phyloP scores from a whole-genome alignment of 2,888 invertebrate genomes.

The Agonopterix heracliana region DNA sequence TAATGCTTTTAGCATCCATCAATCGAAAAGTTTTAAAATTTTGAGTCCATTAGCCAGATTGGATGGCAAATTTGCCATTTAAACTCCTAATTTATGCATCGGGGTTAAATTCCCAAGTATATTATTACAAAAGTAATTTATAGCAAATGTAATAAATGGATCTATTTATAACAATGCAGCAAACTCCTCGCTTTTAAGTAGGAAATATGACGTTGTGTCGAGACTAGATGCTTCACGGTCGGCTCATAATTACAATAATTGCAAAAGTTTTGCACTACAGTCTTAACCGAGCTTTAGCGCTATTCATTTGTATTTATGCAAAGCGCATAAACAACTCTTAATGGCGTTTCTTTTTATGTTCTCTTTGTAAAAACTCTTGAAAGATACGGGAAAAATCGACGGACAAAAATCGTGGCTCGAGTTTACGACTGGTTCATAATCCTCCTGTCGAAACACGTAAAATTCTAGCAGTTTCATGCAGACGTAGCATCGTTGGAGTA shows the following conservation, averaged over 20 bases:
- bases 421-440: slow-evolving; percentile 62
- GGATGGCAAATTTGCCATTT: slow-evolving; percentile 24
- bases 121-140: slow-evolving; percentile 44
- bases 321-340: slow-evolving; percentile 48
- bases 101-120: slow-evolving; percentile 25
- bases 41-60: slow-evolving; percentile 27
- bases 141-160: slow-evolving; percentile 51
- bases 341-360: slow-evolving; percentile 39
- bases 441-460: slow-evolving; percentile 52
- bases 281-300: slow-evolving; percentile 51
- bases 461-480: slow-evolving; percentile 53
- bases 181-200: slow-evolving; percentile 62
- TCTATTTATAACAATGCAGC: slow-evolving; percentile 58
- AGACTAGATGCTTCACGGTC: slow-evolving; percentile 56
- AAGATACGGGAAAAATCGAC: slow-evolving; percentile 21
- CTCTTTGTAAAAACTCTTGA: slow-evolving; percentile 24
- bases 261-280: slow-evolving; percentile 63
- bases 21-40: slow-evolving; percentile 43
- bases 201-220: slow-evolving; percentile 61
- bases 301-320: slow-evolving; percentile 61
- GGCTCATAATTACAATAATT: slow-evolving; percentile 69
- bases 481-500: slow-evolving; percentile 50
- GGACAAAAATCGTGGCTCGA: slow-evolving; percentile 44
- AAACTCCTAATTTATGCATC: background rate
- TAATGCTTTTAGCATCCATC: slow-evolving; percentile 47